Conservation (phyloP, 2,888 invertebrate genomes). For the Bombylius major region DNA sequence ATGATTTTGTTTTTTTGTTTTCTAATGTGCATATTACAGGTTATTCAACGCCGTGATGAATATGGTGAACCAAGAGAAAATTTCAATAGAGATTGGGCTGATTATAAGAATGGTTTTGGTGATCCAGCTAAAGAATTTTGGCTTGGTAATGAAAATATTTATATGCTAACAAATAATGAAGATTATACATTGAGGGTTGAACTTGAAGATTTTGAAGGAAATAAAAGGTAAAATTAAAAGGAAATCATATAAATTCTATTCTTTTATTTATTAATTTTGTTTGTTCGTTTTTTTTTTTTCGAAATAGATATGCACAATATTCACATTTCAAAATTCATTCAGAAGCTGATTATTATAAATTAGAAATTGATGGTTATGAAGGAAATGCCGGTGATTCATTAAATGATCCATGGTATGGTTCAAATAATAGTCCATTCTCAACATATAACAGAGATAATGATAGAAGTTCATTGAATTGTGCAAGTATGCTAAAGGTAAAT, state of each 20-base stretch:
- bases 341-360: constrained; percentile 80
- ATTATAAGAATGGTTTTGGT: constrained; percentile 87
- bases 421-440: constrained; percentile 86
- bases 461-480: constrained; percentile 79
- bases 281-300: constrained; percentile 8
- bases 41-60: constrained; percentile 80
- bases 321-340: constrained; percentile 87
- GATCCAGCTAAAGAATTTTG: constrained; percentile 84
- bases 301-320: constrained; percentile 73
- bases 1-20: no score
- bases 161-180: constrained; percentile 85
- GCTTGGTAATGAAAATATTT: constrained; percentile 88
- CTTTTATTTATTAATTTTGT: background rate
- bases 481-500: constrained; percentile 68
- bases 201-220: constrained; percentile 84
- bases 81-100: constrained; percentile 84
- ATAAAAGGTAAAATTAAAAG: constrained; percentile 55
- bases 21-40: constrained; percentile 39
- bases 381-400: constrained; percentile 84
- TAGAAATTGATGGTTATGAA: constrained; percentile 85
- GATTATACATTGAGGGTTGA: constrained; percentile 79
- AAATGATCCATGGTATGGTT: constrained; percentile 89
- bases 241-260: background rate
- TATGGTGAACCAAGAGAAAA: constrained; percentile 78
- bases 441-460: constrained; percentile 89